These are phyloP conservation scores for Hypsibius dujardini DNA, from an alignment of 1,140 invertebrate species.

Conservation along the genomic window DNA sequence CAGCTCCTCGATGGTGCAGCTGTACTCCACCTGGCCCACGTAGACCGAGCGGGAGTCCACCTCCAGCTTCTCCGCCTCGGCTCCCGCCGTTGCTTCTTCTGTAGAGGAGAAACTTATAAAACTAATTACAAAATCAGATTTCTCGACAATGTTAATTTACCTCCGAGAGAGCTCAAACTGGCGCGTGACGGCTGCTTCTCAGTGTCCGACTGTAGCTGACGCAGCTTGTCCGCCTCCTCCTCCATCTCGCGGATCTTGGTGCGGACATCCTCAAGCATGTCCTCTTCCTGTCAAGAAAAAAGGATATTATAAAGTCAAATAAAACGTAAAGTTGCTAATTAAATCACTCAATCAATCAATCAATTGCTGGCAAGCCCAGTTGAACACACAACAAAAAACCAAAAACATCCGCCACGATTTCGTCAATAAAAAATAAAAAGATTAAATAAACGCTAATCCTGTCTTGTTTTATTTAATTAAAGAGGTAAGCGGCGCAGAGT, in stretches of 20 bases:
- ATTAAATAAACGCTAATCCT: too few relatives aligned
- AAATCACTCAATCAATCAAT: too few relatives aligned
- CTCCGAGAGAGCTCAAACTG: slow-evolving; percentile 47
- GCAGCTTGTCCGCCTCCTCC: slow-evolving; percentile 93
- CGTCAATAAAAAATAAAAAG: too few relatives aligned
- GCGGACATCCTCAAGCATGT: slow-evolving; percentile 67
- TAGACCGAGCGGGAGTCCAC: slow-evolving; percentile 90
- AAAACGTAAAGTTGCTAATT: too few relatives aligned
- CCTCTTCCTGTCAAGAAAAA: slow-evolving; percentile 40
- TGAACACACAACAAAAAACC: too few relatives aligned
- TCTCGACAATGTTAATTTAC: too few relatives aligned
- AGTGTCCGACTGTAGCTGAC: slow-evolving; percentile 88
- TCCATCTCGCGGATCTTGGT: slow-evolving; percentile 93
- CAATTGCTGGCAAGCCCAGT: too few relatives aligned
- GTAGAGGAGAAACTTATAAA: too few relatives aligned
- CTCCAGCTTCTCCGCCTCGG: slow-evolving; percentile 71
- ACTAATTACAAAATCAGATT: too few relatives aligned
- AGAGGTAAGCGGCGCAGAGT: too few relatives aligned
- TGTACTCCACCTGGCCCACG: slow-evolving; percentile 90
- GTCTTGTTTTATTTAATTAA: too few relatives aligned
- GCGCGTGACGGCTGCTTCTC: slow-evolving; percentile 67
- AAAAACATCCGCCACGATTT: too few relatives aligned
- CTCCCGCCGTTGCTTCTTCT: slow-evolving; percentile 22
- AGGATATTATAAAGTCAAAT: slow-evolving; percentile 17
- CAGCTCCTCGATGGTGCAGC: slow-evolving; percentile 93